Percentiles rank a stretch among this genome's conserved stretches.
Evolutionary conservation across 2,888 invertebrate genomes (phyloP).

Genomic region (Omphaloscelis lunosa): DNA sequence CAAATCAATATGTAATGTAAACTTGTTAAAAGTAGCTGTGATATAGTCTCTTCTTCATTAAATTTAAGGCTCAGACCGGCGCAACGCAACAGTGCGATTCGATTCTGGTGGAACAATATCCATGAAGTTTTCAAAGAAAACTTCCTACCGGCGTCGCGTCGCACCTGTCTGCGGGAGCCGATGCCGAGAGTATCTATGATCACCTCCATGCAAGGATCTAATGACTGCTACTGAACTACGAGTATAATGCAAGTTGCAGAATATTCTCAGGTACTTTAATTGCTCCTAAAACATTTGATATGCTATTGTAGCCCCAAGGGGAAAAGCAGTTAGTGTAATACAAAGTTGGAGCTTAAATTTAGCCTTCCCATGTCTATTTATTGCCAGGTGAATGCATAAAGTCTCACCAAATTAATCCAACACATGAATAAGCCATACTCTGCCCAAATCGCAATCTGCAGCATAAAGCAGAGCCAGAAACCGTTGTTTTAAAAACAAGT

Average conservation of each 20-base stretch:
- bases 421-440: neutral
- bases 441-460: neutral
- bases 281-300: neutral
- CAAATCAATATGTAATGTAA: neutral
- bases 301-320: neutral
- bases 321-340: neutral
- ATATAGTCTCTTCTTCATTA: neutral
- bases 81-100: too few species aligned
- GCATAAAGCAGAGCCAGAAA: neutral
- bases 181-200: neutral
- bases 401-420: neutral
- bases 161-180: too few species aligned
- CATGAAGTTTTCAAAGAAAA: too few species aligned
- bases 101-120: too few species aligned
- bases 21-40: neutral
- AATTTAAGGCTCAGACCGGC: too few species aligned
- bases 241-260: neutral
- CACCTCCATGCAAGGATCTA: neutral
- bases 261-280: neutral
- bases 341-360: neutral
- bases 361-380: neutral
- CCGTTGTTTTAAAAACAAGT: slow-evolving; percentile 20
- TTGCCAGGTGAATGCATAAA: too few species aligned
- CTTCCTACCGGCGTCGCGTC: too few species aligned
- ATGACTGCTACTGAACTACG: neutral